These are phyloP conservation scores for Platorchestia sp. DNA, from an alignment of 1,140 invertebrate species.

Conservation along the genomic window DNA sequence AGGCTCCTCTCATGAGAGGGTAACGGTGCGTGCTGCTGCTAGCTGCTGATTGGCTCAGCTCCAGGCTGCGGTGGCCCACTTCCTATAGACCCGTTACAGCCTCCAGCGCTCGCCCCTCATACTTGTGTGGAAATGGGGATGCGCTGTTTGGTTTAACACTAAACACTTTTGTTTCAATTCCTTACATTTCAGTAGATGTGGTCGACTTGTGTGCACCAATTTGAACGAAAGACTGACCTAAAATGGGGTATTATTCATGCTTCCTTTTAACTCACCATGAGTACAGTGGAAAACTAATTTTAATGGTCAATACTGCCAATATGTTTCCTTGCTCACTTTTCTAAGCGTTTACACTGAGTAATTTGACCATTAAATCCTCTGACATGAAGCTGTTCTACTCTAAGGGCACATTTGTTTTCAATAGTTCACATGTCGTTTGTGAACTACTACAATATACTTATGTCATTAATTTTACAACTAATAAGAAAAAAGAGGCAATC, in stretches of 20 bases:
- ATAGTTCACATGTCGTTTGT: no score
- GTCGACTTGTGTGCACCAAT: neutral
- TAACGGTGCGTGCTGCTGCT: slow-evolving; percentile 40
- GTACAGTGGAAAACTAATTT: no score
- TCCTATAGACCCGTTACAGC: neutral
- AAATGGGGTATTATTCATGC: neutral
- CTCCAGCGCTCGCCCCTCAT: neutral
- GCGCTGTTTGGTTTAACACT: neutral
- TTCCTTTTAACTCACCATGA: neutral
- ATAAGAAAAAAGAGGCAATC: no score
- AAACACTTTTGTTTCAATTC: neutral
- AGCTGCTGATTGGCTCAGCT: neutral
- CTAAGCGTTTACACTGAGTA: neutral
- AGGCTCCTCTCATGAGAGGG: neutral
- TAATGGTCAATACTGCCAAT: neutral
- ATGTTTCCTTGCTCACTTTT: neutral
- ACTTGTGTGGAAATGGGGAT: neutral
- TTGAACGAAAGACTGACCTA: neutral
- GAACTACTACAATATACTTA: no score
- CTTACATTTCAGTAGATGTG: neutral
- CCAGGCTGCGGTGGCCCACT: neutral
- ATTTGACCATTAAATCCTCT: neutral
- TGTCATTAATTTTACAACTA: no score
- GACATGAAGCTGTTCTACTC: neutral
- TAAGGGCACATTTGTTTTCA: no score